phyloP scores from a whole-genome alignment of 2,113 vertebrate genomes.

The Agelaius phoeniceus region DNA sequence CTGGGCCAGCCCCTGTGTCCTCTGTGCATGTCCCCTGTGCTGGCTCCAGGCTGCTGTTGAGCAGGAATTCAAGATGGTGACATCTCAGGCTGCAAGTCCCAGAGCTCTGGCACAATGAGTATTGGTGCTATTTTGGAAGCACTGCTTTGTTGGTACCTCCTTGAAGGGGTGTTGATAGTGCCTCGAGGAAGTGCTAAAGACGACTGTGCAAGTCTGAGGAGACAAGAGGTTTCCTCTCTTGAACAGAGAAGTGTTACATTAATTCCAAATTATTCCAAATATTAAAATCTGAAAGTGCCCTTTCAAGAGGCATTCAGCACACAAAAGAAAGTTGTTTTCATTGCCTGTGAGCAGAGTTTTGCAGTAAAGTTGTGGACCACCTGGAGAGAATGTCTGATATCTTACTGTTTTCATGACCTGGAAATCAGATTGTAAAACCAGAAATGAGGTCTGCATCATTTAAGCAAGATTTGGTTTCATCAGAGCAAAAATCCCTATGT shows the following conservation, averaged over 20 bases:
- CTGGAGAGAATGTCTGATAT: neutral
- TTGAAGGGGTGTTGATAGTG: neutral
- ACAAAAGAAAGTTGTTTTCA: neutral
- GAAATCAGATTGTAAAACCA: neutral
- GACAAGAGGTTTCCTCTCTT: neutral
- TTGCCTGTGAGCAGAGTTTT: neutral
- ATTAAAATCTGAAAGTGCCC: neutral
- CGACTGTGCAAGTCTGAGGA: neutral
- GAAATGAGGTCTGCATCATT: neutral
- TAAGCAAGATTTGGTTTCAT: neutral
- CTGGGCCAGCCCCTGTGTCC: neutral
- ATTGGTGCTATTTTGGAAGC: neutral
- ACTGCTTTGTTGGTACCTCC: neutral
- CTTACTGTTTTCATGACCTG: neutral
- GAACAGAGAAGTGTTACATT: neutral
- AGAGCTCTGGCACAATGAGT: neutral
- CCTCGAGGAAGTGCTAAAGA: neutral
- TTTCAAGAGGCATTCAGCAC: neutral
- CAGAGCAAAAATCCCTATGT: neutral
- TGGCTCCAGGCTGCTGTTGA: neutral
- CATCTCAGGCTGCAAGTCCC: neutral
- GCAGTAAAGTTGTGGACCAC: neutral
- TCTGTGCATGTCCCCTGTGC: too few species aligned
- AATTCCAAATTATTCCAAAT: neutral
- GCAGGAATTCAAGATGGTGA: neutral